These are phyloP conservation scores for Chrysemys picta DNA, from an alignment of 2,113 vertebrate species.

Conservation along the genomic window DNA sequence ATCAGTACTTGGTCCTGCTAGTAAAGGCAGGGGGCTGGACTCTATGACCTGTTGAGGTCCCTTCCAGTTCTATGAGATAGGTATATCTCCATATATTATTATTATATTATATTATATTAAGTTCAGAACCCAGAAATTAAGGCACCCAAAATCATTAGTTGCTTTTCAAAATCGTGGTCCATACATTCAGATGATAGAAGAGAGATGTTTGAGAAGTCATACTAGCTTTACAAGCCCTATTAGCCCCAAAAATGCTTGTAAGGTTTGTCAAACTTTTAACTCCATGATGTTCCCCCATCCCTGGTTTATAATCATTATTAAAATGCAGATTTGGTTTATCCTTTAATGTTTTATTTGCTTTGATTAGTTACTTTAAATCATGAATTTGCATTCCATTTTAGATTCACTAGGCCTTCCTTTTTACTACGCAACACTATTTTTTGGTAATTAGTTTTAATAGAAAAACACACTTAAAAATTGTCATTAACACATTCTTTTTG, in stretches of 20 bases:
- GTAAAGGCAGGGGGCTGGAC: no score
- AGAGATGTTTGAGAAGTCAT: not conserved
- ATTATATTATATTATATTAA: no score
- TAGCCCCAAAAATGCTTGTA: not conserved
- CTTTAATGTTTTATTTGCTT: conserved; percentile 1
- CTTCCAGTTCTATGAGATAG: no score
- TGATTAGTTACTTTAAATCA: not conserved
- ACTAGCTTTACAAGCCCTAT: not conserved
- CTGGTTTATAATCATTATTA: not conserved
- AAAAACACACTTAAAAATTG: conserved; percentile 15
- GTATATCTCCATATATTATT: no score
- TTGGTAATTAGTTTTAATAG: not conserved
- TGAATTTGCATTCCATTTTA: not conserved
- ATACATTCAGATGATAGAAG: not conserved
- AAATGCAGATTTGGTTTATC: not conserved
- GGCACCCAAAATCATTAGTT: not conserved
- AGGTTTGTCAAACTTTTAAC: not conserved
- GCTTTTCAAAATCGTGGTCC: not conserved
- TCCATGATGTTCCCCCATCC: fast-evolving
- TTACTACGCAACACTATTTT: not conserved
- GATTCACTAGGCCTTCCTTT: not conserved
- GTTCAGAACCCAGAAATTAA: not conserved
- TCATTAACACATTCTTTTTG: not conserved
- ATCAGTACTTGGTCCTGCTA: no score
- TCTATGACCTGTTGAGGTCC: no score